A percentile compares a stretch with the other conserved stretches of the same genome.
phyloP scores from a whole-genome alignment of 2,888 invertebrate genomes.

The Stramonita haemastoma region DNA sequence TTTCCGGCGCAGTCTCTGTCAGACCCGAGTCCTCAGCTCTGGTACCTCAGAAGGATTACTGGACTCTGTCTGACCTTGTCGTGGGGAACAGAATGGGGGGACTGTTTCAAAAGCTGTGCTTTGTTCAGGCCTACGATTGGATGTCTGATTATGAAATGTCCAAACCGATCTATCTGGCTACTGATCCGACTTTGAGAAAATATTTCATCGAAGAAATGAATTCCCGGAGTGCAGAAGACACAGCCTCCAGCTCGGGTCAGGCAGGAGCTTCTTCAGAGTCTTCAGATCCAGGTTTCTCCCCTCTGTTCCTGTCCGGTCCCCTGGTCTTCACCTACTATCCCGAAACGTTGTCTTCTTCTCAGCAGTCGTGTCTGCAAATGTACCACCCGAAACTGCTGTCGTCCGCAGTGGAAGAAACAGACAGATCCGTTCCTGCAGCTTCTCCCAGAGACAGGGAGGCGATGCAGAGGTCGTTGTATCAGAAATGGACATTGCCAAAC shows the following conservation, averaged over 20 bases:
- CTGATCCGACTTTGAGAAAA: neutral
- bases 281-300: neutral
- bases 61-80: conserved; percentile 15
- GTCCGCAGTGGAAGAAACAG: neutral
- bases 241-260: neutral
- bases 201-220: conserved; percentile 1
- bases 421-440: neutral
- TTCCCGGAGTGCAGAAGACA: neutral
- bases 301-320: neutral
- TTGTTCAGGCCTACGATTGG: neutral
- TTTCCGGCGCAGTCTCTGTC: neutral
- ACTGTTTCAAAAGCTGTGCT: conserved; percentile 13
- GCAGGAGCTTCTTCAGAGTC: neutral
- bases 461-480: neutral
- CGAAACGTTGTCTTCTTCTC: neutral
- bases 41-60: neutral
- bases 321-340: neutral
- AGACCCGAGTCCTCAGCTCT: neutral
- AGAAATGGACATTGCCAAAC: neutral
- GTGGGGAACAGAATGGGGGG: neutral
- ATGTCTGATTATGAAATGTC: conserved; percentile 15
- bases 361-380: neutral
- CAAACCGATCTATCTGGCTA: neutral
- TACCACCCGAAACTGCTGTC: neutral
- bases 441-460: neutral